Evolutionary conservation across 2,888 invertebrate genomes (phyloP).

Genomic region (Tiliacea aurago): DNA sequence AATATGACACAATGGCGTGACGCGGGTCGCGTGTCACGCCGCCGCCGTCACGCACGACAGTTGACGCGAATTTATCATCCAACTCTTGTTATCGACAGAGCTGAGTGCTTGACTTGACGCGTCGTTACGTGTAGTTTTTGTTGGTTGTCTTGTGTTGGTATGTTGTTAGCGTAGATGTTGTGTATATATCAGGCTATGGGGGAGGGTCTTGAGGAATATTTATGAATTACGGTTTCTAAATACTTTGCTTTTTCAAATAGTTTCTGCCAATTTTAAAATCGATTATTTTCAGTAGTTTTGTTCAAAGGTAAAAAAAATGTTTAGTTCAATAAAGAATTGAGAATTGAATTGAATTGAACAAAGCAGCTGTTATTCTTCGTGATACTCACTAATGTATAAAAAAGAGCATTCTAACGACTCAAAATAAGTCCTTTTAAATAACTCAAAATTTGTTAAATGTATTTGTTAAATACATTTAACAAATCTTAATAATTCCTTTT

Average conservation of each 20-base stretch:
- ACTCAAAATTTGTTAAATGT: no score
- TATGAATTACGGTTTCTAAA: not conserved
- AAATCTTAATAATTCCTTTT: constrained; percentile 27
- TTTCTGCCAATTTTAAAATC: not conserved
- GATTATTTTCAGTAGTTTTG: not conserved
- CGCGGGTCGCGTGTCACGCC: constrained; percentile 73
- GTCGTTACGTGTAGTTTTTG: constrained; percentile 53
- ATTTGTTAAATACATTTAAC: not conserved
- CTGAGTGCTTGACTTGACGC: constrained; percentile 62
- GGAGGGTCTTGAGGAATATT: not conserved
- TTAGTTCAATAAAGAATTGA: no score
- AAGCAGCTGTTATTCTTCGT: not conserved
- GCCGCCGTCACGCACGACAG: constrained; percentile 74
- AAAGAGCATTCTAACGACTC: not conserved
- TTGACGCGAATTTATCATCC: constrained; percentile 79
- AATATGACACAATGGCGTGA: constrained; percentile 77
- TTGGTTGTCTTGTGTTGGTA: constrained; percentile 34
- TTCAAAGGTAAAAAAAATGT: no score
- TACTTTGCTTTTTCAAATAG: not conserved
- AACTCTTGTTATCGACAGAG: constrained; percentile 78
- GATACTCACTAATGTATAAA: not conserved
- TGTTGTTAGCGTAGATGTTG: constrained; percentile 11
- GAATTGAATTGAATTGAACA: no score
- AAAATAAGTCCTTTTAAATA: no score
- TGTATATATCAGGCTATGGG: not conserved